Conservation (phyloP, 2,797 vertebrate species). For the Coregonus sp. region DNA sequence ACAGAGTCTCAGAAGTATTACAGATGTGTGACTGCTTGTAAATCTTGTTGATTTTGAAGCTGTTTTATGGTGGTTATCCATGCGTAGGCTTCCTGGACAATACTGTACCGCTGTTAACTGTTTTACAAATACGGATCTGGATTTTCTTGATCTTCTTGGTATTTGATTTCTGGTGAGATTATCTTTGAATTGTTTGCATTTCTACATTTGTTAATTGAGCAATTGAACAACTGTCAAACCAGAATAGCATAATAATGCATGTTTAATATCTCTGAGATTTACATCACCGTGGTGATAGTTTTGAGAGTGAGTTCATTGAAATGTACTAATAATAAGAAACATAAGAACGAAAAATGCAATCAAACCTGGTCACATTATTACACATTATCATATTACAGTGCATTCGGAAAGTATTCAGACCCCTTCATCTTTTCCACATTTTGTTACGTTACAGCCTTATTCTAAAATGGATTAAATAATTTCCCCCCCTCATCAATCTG, state of each 20-base stretch:
- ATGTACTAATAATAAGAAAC: too few relatives aligned
- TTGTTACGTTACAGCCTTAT: too few relatives aligned
- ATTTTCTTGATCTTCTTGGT: not conserved
- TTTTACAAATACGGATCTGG: not conserved
- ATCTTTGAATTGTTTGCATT: not conserved
- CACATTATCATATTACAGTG: too few relatives aligned
- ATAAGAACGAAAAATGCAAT: not conserved
- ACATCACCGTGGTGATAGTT: too few relatives aligned
- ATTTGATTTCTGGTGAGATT: not conserved
- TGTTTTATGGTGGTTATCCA: constrained; percentile 34
- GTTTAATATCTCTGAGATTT: not conserved
- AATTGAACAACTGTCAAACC: not conserved
- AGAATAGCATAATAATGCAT: not conserved
- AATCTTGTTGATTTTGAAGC: constrained; percentile 24
- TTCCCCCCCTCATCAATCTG: too few relatives aligned
- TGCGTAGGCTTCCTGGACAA: constrained; percentile 39
- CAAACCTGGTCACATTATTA: not conserved
- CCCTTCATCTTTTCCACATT: too few relatives aligned
- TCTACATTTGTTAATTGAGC: not conserved
- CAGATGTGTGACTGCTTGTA: constrained; percentile 29
- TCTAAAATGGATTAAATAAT: too few relatives aligned
- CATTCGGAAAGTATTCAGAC: too few relatives aligned
- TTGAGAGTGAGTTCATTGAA: too few relatives aligned
- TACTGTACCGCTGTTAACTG: constrained; percentile 7
- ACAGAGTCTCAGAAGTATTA: not conserved